Evolutionary conservation across 2,113 vertebrate genomes (phyloP), one percentile per base, ranked within the genome.

Genomic region (Cinclus mexicanus): DNA sequence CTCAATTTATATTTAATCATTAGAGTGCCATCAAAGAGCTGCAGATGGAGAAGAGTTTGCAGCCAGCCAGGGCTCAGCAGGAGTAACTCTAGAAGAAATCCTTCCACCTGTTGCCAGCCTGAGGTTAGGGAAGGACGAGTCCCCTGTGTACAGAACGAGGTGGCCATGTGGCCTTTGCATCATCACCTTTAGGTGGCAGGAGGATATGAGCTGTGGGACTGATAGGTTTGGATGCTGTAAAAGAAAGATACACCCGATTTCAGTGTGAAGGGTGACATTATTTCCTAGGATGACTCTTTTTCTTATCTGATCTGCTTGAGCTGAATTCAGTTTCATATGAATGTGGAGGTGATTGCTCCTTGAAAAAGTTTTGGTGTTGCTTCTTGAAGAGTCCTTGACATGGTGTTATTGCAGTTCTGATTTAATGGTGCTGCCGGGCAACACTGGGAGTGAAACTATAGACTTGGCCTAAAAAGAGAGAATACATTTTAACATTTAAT

Each of bases 61-160:
- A 81, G 93, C 95, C 87, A 93, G 91, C 28, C 14, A 2, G 80
- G 83, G 93, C 76, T 92, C 89, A 82, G 78, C 85, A 89, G 89
- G 77, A 92, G 96, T 95, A 97, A 97, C 81, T 57, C 81, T 82
- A 97, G 93, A 95, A 89, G 89, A 87, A 84, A 37, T 49, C 70
- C 44, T 86, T 64, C 93, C 96, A 94, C 95, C 96, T 96, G 96
- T 91, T 95, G 81, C 56, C 2, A 5, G 59, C 49, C 52, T 52
- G 74, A 53, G 96, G 89, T 94, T 53, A 94, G 77, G 77, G 93
- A 37, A 94, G 95, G 94, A 92, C 65, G 0, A 68, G 42, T 6
- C 49, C 24, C 0, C 4, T 7, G 22, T 7, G 16, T 44, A 3
- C 22, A 19, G 39, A 31, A 26, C 0, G 0, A 49, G n/a, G 42